Base-by-base conservation (phyloP, 2,888 invertebrate genomes). In the Augochlorella aurata region DNA sequence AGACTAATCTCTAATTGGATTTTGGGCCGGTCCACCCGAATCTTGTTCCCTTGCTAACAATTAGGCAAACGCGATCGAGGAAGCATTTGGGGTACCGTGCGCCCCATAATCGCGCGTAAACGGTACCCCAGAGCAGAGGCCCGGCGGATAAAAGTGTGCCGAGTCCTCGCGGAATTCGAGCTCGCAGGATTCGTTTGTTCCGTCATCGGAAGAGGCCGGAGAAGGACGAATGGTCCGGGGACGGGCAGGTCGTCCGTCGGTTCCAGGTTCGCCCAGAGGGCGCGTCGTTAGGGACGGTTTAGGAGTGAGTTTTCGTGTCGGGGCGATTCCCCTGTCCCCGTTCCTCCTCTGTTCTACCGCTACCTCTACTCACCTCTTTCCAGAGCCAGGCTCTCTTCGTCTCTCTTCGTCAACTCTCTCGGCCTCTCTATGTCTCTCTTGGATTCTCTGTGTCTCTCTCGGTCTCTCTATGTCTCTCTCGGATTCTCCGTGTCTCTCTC, bases 281-380 rank as follows among this genome's bases (percentile, higher is more conserved):
- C 86, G 82, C 81, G 74, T 81, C 79, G 78, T 88, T 86, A 87
- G 77, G 85, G 73, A 88, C 85, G 87, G 85, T 87, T 90, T 88
- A 88, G 90, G 79, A 89, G 81, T 85, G 89, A 89, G 86, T 89
- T 90, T 89, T 88, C 87, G 87, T 87, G 87, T 84, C 50, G 79
- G 70, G 69, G 66, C 69, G 70, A 45, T 67, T 75, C 70, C 9
- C 70, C 50, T 29, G 18, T 7, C 61, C 61, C 66, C 50, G 21
- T 63, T 70, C 38, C 63, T 16, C n/a, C 63, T 5, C 63, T 44
- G 63, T 63, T 63, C 63, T 38, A 63, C 63, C 63, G 63, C 63
- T 63, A 63, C 63, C 63, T 63, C 63, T 18, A 18, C 63, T 63
- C 63, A 38, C 63, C 63, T 63, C 63, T 38, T n/a, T 38, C n/a